Evolutionary conservation across 64 coral and sea anemone genomes (phyloP).

Genomic region (Montipora capricornis): DNA sequence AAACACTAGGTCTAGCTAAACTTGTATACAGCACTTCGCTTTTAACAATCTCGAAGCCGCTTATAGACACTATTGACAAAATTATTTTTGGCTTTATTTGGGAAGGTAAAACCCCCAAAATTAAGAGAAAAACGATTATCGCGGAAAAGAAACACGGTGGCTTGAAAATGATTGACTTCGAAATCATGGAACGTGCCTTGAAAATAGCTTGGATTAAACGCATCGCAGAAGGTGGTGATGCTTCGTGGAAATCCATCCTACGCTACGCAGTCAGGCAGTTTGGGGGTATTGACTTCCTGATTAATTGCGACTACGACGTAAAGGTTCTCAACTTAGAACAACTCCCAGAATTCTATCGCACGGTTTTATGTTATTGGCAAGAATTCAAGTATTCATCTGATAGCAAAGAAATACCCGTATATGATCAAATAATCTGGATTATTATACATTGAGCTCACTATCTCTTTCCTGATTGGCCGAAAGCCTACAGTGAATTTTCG

Average conservation of each 20-base stretch:
- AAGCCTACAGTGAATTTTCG: no score
- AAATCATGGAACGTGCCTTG: background rate
- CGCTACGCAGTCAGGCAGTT: background rate
- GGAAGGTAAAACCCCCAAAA: background rate
- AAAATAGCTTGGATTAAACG: slow-evolving; percentile 4
- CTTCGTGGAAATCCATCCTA: background rate
- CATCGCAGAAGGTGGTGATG: background rate
- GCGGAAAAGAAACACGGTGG: background rate
- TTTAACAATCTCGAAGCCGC: background rate
- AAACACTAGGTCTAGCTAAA: slow-evolving; percentile 7
- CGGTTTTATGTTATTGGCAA: no score
- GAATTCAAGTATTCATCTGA: no score
- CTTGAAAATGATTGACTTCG: background rate
- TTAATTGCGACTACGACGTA: no score
- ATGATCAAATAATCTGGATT: no score
- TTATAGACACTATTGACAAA: background rate
- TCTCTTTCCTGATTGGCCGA: no score
- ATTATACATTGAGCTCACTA: no score
- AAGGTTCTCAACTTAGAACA: no score
- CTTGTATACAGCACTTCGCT: background rate
- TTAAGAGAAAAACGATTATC: background rate
- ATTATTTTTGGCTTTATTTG: slow-evolving; percentile 7
- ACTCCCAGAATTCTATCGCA: no score
- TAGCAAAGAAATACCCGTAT: no score
- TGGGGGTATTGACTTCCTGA: background rate